These are phyloP conservation scores for Hypanus sabinus DNA, from an alignment of 2,113 vertebrate genomes.

Conservation along the genomic window DNA sequence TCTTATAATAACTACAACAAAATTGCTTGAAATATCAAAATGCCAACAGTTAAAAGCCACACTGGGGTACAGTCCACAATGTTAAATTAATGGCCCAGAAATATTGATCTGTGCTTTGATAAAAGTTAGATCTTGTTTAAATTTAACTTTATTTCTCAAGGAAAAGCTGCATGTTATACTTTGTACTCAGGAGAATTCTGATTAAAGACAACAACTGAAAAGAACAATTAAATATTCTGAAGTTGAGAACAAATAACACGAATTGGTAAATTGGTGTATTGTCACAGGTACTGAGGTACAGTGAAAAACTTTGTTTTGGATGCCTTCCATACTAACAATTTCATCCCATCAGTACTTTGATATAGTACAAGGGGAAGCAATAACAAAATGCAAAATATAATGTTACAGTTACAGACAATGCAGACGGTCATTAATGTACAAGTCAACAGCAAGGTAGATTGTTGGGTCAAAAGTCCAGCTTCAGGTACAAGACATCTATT, in stretches of 20 bases:
- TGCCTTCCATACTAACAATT: too few relatives aligned
- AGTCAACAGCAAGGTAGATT: too few relatives aligned
- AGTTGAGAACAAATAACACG: not conserved
- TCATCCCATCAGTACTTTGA: too few relatives aligned
- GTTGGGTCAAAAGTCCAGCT: too few relatives aligned
- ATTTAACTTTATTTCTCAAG: not conserved
- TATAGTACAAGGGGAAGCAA: too few relatives aligned
- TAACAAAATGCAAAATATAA: too few relatives aligned
- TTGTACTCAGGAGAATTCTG: not conserved
- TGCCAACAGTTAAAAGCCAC: not conserved
- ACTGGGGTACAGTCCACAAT: not conserved
- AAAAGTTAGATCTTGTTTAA: not conserved
- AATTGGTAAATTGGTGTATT: too few relatives aligned
- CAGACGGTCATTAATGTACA: too few relatives aligned
- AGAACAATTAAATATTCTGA: not conserved
- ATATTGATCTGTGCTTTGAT: not conserved
- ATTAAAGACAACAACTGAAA: not conserved
- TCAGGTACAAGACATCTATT: too few relatives aligned
- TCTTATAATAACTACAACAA: not conserved
- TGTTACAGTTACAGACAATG: too few relatives aligned
- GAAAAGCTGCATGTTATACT: not conserved
- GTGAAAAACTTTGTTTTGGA: too few relatives aligned
- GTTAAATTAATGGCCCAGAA: not conserved
- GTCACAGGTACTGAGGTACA: not conserved
- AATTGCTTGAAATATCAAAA: not conserved